Base-by-base conservation (phyloP, 2,113 vertebrate species). In the Athene noctua region DNA sequence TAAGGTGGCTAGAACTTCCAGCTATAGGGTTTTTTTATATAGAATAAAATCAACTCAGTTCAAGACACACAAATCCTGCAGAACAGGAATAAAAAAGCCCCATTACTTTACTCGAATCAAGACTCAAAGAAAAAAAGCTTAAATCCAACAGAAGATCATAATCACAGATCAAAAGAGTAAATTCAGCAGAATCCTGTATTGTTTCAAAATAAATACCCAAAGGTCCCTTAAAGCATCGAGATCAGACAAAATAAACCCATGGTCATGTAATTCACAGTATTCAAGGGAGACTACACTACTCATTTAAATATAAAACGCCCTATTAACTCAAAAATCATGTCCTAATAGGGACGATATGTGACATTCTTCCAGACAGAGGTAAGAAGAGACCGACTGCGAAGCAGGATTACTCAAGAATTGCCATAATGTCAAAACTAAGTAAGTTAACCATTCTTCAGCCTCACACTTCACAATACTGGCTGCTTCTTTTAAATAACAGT, bases 11-110 rank as follows among this genome's bases (percentile, higher is more conserved):
- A 38, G 15, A 44, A 58, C 40, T 84, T 66, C 46, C n/a, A 58
- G 6, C 32, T 47, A 3, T 1, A 15, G 19, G 2, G 17, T 10
- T 29, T 66, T 63, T 8, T 44, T 6, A 4, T 12, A 11, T 0
- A 61, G 13, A 82, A 81, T 57, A 30, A 73, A 80, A 84, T 7
- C 25, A 1, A 52, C 21, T 71, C 46, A 14, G 46, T 22, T 87
- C 12, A 71, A 58, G 36, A 62, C 83, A 40, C 34, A 78, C 4
- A 92, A 46, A 58, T n/a, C 17, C 25, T 54, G 20, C 1, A 62
- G 38, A 86, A 55, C 0, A 2, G 44, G 44, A 46, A 46, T 38
- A 40, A 3, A 32, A 67, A 55, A 51, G 4, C 1, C 17, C 25
- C 47, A 78, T 25, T 19, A 14, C 8, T 57, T 86, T 13, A 30